These are phyloP conservation scores for Lepidurus packardi DNA, from an alignment of 1,140 invertebrate genomes.

Conservation along the genomic window DNA sequence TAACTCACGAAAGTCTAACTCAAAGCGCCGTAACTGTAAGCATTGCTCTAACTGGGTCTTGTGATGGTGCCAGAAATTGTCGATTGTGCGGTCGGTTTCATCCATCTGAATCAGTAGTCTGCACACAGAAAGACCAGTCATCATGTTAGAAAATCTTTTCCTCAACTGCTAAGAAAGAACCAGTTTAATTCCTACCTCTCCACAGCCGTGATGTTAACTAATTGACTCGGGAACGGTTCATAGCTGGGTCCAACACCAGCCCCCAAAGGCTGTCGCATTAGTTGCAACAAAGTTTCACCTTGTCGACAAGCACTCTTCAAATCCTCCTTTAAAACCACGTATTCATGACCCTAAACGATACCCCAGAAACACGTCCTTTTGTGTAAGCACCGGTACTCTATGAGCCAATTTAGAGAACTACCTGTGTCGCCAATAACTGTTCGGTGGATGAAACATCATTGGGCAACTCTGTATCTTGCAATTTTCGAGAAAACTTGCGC, in stretches of 20 bases:
- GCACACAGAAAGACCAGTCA: not conserved
- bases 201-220: conserved; percentile 85
- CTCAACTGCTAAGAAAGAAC: not conserved
- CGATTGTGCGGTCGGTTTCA: conserved; percentile 89
- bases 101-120: conserved; percentile 88
- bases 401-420: conserved; percentile 37
- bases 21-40: conserved; percentile 80
- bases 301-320: conserved; percentile 71
- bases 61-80: conserved; percentile 87
- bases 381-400: not conserved
- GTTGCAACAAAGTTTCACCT: conserved; percentile 71
- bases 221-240: conserved; percentile 51
- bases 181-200: conserved; percentile 62
- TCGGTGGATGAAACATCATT: conserved; percentile 72
- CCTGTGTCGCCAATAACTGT: conserved; percentile 60
- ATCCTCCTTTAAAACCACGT: conserved; percentile 67
- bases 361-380: not conserved
- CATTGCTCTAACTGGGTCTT: conserved; percentile 80
- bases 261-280: conserved; percentile 53
- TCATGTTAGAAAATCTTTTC: not conserved
- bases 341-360: conserved; percentile 47
- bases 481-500: conserved; percentile 74
- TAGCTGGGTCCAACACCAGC: conserved; percentile 40
- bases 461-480: conserved; percentile 71
- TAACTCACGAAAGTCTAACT: conserved; percentile 77